Percentiles rank a stretch among this genome's conserved stretches.
These are phyloP conservation scores for Villa cingulata DNA, from an alignment of 2,888 invertebrate species.

Conservation along the genomic window DNA sequence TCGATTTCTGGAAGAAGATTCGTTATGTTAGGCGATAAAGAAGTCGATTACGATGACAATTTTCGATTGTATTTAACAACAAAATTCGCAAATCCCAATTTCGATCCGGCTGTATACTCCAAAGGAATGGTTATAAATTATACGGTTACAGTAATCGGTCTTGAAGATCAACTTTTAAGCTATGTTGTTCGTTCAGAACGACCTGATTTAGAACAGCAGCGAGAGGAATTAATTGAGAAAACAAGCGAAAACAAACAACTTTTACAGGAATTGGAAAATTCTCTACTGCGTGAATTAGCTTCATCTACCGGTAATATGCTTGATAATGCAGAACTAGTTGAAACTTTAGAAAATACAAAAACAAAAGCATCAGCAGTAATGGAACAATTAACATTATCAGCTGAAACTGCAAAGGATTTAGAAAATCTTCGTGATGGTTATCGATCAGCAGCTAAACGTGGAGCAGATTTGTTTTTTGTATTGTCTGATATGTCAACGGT, in stretches of 20 bases:
- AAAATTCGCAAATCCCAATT: constrained; percentile 75
- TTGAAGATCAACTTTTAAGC: constrained; percentile 81
- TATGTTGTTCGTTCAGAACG: constrained; percentile 80
- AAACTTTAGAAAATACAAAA: constrained; percentile 80
- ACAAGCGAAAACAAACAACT: constrained; percentile 77
- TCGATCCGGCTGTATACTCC: constrained; percentile 75
- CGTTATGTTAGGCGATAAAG: constrained; percentile 73
- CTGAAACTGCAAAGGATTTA: constrained; percentile 63
- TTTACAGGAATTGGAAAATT: constrained; percentile 72
- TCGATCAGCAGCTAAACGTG: constrained; percentile 69
- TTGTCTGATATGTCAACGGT: constrained; percentile 79
- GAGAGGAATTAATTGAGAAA: constrained; percentile 68
- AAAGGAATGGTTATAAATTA: constrained; percentile 85
- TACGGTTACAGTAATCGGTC: constrained; percentile 70
- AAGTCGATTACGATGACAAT: constrained; percentile 78
- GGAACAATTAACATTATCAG: constrained; percentile 63
- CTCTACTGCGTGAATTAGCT: constrained; percentile 67
- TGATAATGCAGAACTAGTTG: constrained; percentile 75
- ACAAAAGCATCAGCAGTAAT: constrained; percentile 71
- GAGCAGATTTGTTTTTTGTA: constrained; percentile 82
- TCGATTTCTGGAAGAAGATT: constrained; percentile 62
- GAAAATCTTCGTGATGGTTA: constrained; percentile 74
- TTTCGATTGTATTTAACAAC: constrained; percentile 84
- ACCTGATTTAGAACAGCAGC: constrained; percentile 75
- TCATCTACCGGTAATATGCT: constrained; percentile 85